Evolutionary conservation across 1,140 invertebrate species (phyloP), one percentile per base, ranked within the genome.

Genomic region (Lepidurus apus): DNA sequence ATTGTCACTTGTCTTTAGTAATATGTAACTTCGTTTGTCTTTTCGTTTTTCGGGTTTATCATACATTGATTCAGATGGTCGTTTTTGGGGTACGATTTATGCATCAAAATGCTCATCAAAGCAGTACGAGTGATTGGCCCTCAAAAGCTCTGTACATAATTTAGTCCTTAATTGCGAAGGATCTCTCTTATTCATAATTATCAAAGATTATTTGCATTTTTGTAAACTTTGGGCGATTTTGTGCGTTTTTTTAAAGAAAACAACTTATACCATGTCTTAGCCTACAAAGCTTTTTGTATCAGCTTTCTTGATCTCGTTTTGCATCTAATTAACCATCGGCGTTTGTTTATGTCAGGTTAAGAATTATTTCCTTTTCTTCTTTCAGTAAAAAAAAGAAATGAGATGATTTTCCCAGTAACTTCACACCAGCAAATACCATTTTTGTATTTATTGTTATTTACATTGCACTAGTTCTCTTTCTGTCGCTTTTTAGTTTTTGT

Each of bases 281-380:
- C 53, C 53, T 65, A n/a, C 21, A 21, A 65, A 65, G 53, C 17
- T 65, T 11, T 21, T 65, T 7, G 21, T 65, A 21, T 65, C 53
- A 65, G 53, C 53, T 65, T 65, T 65, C 53, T 7, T n/a, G 53
- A 65, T 65, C 53, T 65, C 53, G 53, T 65, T 65, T 65, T n/a
- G 8, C 53, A 65, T 13, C 53, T 9, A 65, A 65, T 65, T 7
- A 65, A 65, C 8, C 53, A 65, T n/a, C 53, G 21, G 8, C 21
- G 17, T 9, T 65, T 65, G 34, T 34, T 34, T 34, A 34, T 65
- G 53, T 65, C 21, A 65, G 53, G 53, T 65, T 65, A 13, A 65
- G 17, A 4, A 65, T 65, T 65, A 21, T 65, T 65, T 17, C 8
- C 53, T 65, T 65, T 21, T 65, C 9, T 65, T 34, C 34, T 34